phyloP scores from a whole-genome alignment of 2,888 invertebrate genomes.

The Phyllotreta striolata region DNA sequence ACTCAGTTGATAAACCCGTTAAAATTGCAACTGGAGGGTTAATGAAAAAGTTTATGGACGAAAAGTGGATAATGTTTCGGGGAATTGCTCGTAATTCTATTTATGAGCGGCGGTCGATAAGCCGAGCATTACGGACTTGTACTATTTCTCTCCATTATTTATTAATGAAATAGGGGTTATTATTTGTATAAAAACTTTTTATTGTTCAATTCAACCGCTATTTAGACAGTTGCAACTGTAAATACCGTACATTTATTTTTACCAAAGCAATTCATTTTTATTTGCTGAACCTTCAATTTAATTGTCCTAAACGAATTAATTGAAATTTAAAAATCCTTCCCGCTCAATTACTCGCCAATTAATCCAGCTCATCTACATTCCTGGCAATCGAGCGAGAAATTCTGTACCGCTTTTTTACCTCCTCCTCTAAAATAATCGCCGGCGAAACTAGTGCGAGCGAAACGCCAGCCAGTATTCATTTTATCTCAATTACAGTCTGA shows the following conservation, averaged over 20 bases:
- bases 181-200: slow-evolving; percentile 1
- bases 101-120: slow-evolving; percentile 18
- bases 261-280: too few relatives aligned
- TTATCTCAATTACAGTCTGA: slow-evolving; percentile 10
- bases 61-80: slow-evolving; percentile 23
- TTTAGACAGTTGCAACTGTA: too few relatives aligned
- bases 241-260: too few relatives aligned
- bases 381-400: too few relatives aligned
- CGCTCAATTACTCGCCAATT: too few relatives aligned
- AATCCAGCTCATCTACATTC: too few relatives aligned
- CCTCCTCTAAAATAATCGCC: too few relatives aligned
- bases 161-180: slow-evolving; percentile 11
- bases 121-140: slow-evolving; percentile 2
- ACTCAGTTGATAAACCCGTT: slow-evolving; percentile 33
- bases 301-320: too few relatives aligned
- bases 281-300: too few relatives aligned
- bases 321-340: too few relatives aligned
- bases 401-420: too few relatives aligned
- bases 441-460: not conserved
- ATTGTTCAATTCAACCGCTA: not conserved
- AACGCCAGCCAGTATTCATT: slow-evolving; percentile 3
- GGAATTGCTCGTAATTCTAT: slow-evolving; percentile 26
- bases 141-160: slow-evolving; percentile 4
- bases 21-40: slow-evolving; percentile 30
- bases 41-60: slow-evolving; percentile 29